Percentiles rank a stretch among this genome's conserved stretches.
These are phyloP conservation scores for Sebastes fasciatus DNA, from an alignment of 2,113 vertebrate genomes.

Conservation along the genomic window DNA sequence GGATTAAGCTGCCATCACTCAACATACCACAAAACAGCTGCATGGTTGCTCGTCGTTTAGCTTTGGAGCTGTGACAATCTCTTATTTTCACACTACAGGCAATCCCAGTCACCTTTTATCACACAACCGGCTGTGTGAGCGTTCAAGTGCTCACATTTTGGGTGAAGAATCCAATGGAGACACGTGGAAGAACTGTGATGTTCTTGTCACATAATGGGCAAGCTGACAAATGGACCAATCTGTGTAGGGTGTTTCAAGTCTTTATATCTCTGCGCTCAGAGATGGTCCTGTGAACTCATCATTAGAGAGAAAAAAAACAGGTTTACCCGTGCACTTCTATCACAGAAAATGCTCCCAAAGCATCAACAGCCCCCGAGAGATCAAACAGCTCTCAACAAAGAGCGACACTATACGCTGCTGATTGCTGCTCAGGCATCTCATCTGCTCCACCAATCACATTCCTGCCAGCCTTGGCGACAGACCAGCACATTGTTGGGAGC, in stretches of 20 bases:
- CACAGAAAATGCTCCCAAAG: conserved; percentile 11
- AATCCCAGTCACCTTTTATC: conserved; percentile 15
- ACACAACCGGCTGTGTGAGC: conserved; percentile 2
- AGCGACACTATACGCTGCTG: conserved; percentile 25
- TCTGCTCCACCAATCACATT: conserved; percentile 36
- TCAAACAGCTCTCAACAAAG: conserved; percentile 43
- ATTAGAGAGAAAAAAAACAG: neutral
- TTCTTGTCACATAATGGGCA: neutral
- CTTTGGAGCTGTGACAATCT: conserved; percentile 2
- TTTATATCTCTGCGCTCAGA: neutral
- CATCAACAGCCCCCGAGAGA: conserved; percentile 22
- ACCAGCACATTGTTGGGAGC: conserved; percentile 22
- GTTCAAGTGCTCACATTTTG: neutral
- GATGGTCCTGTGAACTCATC: neutral
- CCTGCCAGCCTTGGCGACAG: conserved; percentile 46
- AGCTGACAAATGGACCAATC: conserved; percentile 20
- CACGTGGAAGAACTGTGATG: conserved; percentile 1
- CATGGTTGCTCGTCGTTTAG: neutral
- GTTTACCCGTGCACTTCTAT: conserved; percentile 7
- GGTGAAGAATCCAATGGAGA: conserved; percentile 22
- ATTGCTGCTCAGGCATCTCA: conserved; percentile 32
- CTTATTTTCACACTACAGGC: conserved; percentile 8
- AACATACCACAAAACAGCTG: neutral
- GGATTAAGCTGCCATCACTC: neutral
- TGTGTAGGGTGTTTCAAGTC: neutral